A percentile compares a stretch with the other conserved stretches of the same genome.
phyloP scores from a whole-genome alignment of 2,797 vertebrate species.

The Acestrorhynchus altus region DNA sequence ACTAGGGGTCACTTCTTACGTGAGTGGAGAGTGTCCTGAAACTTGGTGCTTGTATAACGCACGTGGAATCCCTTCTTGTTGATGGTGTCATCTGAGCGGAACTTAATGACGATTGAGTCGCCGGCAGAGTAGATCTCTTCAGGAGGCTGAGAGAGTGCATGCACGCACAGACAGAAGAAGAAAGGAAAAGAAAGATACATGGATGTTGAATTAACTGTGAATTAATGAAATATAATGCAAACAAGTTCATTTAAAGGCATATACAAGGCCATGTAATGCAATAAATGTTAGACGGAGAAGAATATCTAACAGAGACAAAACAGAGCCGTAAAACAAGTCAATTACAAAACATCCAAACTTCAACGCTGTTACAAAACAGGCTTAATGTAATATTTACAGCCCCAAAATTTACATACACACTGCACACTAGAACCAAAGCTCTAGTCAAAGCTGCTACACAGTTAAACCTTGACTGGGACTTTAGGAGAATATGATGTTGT shows the following conservation, averaged over 20 bases:
- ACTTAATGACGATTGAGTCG: constrained; percentile 95
- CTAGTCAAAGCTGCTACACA: too few relatives aligned
- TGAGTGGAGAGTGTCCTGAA: constrained; percentile 97
- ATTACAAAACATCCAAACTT: too few relatives aligned
- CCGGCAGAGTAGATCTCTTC: constrained; percentile 97
- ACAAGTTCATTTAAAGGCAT: background rate
- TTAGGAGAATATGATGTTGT: too few relatives aligned
- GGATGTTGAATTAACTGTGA: background rate
- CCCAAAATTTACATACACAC: too few relatives aligned
- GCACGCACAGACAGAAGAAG: background rate
- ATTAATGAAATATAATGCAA: background rate
- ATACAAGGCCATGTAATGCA: too few relatives aligned
- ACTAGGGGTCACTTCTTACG: constrained; percentile 91
- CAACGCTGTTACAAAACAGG: too few relatives aligned
- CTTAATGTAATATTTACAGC: too few relatives aligned
- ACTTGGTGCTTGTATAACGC: constrained; percentile 99
- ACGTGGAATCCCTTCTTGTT: constrained; percentile 99
- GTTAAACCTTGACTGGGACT: too few relatives aligned
- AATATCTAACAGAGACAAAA: too few relatives aligned
- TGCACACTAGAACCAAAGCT: too few relatives aligned
- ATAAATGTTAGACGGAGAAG: too few relatives aligned
- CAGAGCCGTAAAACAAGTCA: too few relatives aligned
- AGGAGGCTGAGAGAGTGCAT: constrained; percentile 82
- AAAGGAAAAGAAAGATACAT: background rate
- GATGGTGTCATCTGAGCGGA: constrained; percentile 97